These are phyloP conservation scores for Eriocheir sinensis DNA, from an alignment of 1,140 invertebrate species.

Conservation along the genomic window DNA sequence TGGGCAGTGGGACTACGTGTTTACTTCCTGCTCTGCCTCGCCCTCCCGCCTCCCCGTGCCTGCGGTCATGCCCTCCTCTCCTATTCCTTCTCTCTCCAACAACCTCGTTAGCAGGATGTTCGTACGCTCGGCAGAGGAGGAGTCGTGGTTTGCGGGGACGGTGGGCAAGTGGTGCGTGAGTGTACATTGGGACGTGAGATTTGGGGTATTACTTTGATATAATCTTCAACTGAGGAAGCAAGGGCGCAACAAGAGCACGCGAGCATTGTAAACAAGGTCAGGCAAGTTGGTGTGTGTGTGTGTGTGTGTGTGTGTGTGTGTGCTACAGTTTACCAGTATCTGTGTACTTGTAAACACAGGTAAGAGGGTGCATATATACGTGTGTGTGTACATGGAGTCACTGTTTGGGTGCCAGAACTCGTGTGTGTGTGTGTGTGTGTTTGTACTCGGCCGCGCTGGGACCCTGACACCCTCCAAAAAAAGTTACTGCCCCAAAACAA, in stretches of 20 bases:
- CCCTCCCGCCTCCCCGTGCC: not conserved
- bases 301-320: too few relatives aligned
- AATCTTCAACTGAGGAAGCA: not conserved
- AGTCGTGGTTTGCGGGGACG: not conserved
- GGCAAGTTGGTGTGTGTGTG: too few relatives aligned
- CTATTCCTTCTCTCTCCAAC: not conserved
- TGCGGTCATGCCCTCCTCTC: not conserved
- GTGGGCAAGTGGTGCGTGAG: not conserved
- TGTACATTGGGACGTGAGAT: not conserved
- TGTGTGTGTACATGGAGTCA: too few relatives aligned
- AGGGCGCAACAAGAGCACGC: not conserved
- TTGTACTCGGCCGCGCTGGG: not conserved
- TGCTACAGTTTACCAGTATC: too few relatives aligned
- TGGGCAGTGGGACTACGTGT: not conserved
- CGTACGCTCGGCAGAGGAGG: not conserved
- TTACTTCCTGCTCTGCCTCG: not conserved
- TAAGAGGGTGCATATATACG: not conserved
- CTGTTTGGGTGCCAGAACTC: too few relatives aligned
- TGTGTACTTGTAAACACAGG: not conserved
- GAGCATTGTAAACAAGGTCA: too few relatives aligned
- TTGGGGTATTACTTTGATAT: not conserved
- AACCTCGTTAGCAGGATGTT: not conserved
- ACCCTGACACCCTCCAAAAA: not conserved
- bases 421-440: constrained; percentile 21
- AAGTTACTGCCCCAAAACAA: not conserved